These are phyloP conservation scores for Andricus curvator DNA, from an alignment of 2,888 invertebrate genomes.

Conservation along the genomic window DNA sequence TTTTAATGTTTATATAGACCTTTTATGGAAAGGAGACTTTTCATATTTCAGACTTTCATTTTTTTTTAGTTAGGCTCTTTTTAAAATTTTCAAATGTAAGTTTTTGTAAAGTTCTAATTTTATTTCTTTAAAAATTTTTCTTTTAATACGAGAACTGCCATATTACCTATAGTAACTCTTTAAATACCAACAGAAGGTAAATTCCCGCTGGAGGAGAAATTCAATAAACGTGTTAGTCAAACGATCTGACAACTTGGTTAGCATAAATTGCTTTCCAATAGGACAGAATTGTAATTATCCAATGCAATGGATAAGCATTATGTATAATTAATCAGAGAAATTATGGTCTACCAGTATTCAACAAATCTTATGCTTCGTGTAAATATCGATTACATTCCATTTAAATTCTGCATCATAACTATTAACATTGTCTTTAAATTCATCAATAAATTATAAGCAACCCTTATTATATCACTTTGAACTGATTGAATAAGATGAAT, in stretches of 20 bases:
- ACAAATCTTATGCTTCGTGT: not conserved
- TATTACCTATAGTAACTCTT: too few relatives aligned
- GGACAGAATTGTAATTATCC: slow-evolving; percentile 8
- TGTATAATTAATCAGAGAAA: not conserved
- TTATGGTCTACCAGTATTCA: not conserved
- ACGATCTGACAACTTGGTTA: not conserved
- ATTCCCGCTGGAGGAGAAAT: not conserved
- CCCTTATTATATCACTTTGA: not conserved
- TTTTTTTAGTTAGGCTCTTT: too few relatives aligned
- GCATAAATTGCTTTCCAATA: not conserved
- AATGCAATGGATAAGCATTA: not conserved
- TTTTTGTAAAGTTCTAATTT: too few relatives aligned
- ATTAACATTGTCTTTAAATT: not conserved
- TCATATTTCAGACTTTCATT: too few relatives aligned
- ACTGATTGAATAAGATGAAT: not conserved
- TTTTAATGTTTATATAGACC: too few relatives aligned
- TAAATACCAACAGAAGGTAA: not conserved
- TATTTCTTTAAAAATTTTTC: not conserved
- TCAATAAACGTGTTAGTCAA: not conserved
- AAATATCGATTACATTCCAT: not conserved
- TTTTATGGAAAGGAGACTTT: too few relatives aligned
- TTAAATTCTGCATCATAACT: not conserved
- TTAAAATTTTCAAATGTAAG: too few relatives aligned
- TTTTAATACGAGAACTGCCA: not conserved
- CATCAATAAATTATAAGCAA: not conserved